Evolutionary conservation across 1,140 invertebrate genomes (phyloP), one percentile per base, ranked within the genome.

Genomic region (Acromyrmex charruanus): DNA sequence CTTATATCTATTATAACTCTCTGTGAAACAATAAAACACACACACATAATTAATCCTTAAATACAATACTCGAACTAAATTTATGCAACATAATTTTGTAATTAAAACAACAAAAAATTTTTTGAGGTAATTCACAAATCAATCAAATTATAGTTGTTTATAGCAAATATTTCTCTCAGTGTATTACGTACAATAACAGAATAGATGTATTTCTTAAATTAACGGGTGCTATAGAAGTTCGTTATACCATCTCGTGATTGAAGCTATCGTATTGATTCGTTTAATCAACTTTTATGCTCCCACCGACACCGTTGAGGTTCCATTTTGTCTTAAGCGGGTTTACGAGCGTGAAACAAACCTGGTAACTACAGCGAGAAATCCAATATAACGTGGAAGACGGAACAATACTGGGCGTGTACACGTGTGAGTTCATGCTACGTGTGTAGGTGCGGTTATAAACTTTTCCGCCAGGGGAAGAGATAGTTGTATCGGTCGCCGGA

Each of bases 321-420:
- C 69, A 84, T 74, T 84, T 63, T 74, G 69, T 84, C 80, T 84
- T 84, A 84, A 84, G 80, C 80, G 39, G 53, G 53, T 82, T 82
- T 61, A 72, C 80, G 80, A 84, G 80, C 68, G 39, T 10, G 21
- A 35, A 82, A 82, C 68, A 74, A 74, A 84, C 69, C 69, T 28
- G 63, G 49, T 68, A 74, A 74, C 53, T 82, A 61, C 39, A 82
- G 28, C 39, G 80, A 61, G 55, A 84, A 74, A 84, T 84, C 69
- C 80, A 84, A 84, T 82, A 72, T 84, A 84, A 61, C 69, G 69
- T 28, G 55, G n/a, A 39, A 74, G 68, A 84, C 25, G 55, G 21
- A 71, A 71, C 79, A 81, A 71, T 75, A 75, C 53, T 53, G 55
- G 28, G 35, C 25, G 49, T 2, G 4, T 21, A 18, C 21, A 18